Conservation (phyloP, 2,888 invertebrate genomes). For the Bimastos eiseni region DNA sequence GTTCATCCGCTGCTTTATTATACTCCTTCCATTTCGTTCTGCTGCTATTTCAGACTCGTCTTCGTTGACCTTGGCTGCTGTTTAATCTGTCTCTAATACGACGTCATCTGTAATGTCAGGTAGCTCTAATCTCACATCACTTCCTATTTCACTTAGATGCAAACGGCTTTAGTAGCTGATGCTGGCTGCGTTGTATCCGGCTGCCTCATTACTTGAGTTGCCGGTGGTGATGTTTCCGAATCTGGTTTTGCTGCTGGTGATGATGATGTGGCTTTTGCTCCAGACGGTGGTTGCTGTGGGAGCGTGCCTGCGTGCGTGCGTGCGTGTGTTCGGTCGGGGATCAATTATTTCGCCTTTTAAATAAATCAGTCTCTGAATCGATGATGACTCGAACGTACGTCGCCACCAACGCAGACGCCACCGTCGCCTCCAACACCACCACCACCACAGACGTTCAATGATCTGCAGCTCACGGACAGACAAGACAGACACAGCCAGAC, state of each 20-base stretch:
- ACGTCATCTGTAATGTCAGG: too few relatives aligned
- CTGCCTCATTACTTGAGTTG: not conserved
- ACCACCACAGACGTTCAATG: not conserved
- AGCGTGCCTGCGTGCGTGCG: not conserved
- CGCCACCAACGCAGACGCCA: not conserved
- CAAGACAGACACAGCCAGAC: too few relatives aligned
- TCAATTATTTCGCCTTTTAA: not conserved
- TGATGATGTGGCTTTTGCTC: not conserved
- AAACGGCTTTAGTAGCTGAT: too few relatives aligned
- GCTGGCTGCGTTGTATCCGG: not conserved
- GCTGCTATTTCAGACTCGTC: too few relatives aligned
- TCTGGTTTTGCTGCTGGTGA: not conserved
- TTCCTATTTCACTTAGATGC: not conserved
- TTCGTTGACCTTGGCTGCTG: too few relatives aligned
- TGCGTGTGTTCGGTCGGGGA: not conserved
- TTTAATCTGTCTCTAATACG: too few relatives aligned
- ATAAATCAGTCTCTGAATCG: not conserved
- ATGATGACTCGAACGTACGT: not conserved
- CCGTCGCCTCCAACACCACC: not conserved
- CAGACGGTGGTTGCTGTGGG: not conserved
- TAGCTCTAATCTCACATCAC: not conserved
- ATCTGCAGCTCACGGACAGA: not conserved
- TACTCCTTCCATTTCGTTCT: too few relatives aligned
- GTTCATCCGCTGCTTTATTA: too few relatives aligned
- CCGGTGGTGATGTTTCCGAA: not conserved